Evolutionary conservation across 2,888 invertebrate species (phyloP), one percentile per base, ranked within the genome.

Genomic region (Orchestes rusci): DNA sequence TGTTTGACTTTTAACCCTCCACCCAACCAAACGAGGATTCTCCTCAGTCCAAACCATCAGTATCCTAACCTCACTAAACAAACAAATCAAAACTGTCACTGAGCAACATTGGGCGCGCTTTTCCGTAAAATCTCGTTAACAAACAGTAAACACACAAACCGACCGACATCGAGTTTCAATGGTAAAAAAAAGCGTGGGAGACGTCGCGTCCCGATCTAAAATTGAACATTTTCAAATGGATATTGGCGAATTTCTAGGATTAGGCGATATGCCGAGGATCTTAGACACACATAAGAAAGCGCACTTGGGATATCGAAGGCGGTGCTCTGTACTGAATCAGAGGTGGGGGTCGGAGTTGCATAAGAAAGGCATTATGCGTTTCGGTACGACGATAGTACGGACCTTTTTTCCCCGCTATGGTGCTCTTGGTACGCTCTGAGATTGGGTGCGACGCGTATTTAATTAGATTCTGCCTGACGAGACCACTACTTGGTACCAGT

Each of bases 191-290:
- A 46, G 45, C 50, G 50, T 45, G 45, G 46, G 50, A 23, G 50
- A 39, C 27, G 30, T 35, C 15, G 31, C 30, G 29, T 10, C 37
- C 23, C 43, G 43, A 50, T 43, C 46, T 43, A 45, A 49, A 45
- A 50, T 46, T 47, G 50, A 43, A 50, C 50, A 50, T 50, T 50
- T 50, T 50, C 43, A 43, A 44, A 46, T 50, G 42, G 39, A 50
- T 46, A 50, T 46, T 43, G 45, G 46, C 46, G 50, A 50, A 45
- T 43, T 23, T 46, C 40, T 40, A 46, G 43, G 44, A 46, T 49
- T 45, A 45, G 49, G 63, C 65, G 62, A 62, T n/a, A n/a, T n/a
- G 64, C 59, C 61, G 66, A 62, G 61, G 62, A 65, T 66, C 66
- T 66, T 64, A 62, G 62, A 54, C 62, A 56, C 57, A 56, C 57